Evolutionary conservation across 2,797 vertebrate species (phyloP).

Genomic region (Acipenser transmontanus): DNA sequence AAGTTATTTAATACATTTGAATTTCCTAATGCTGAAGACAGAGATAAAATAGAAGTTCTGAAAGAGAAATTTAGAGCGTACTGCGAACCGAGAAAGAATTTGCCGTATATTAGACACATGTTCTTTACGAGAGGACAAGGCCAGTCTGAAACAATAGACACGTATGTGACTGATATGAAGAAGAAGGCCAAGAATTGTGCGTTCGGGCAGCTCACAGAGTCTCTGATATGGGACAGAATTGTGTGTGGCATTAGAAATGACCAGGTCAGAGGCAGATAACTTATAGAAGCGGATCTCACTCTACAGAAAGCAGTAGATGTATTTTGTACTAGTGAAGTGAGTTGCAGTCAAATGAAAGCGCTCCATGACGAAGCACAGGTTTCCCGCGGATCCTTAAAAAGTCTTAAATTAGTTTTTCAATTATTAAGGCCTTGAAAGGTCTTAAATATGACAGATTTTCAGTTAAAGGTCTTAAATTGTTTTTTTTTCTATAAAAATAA

Average conservation of each 20-base stretch:
- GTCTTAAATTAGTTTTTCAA: too few relatives aligned
- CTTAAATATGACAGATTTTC: too few relatives aligned
- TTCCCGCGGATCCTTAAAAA: too few relatives aligned
- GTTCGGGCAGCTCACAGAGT: constrained; percentile 9
- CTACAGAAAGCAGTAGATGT: constrained; percentile 11
- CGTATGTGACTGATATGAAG: constrained; percentile 12
- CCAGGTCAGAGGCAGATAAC: constrained; percentile 16
- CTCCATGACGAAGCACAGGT: constrained; percentile 13
- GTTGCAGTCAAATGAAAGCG: constrained; percentile 12
- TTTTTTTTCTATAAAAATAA: too few relatives aligned
- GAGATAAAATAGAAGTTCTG: constrained; percentile 5
- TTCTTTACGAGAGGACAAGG: constrained; percentile 1
- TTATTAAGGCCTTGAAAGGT: too few relatives aligned
- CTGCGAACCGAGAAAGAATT: constrained; percentile 13
- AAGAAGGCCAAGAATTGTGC: constrained; percentile 17
- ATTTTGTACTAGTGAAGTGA: constrained; percentile 16
- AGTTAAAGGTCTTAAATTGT: too few relatives aligned
- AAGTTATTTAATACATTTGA: constrained; percentile 7
- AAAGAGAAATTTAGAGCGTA: constrained; percentile 8
- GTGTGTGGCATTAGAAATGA: constrained; percentile 15
- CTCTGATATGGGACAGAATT: constrained; percentile 11
- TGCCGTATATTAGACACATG: constrained; percentile 5
- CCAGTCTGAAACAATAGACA: background rate
- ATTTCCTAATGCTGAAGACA: background rate
- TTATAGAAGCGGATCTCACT: constrained; percentile 19